phyloP scores from a whole-genome alignment of 92 coral and sea anemone species.

The Muricea muricata region DNA sequence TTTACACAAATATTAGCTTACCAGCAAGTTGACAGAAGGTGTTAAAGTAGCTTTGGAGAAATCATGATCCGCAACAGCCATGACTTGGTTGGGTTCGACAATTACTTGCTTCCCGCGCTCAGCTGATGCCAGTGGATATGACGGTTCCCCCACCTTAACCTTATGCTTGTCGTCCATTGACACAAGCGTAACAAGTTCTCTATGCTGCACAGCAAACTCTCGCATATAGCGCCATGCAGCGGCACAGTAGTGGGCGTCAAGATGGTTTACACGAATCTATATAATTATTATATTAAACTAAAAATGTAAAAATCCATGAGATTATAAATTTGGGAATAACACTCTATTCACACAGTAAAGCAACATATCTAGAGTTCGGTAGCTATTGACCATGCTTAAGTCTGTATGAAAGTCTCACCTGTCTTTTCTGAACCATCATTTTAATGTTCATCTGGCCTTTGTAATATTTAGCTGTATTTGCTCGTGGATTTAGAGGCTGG shows the following conservation, averaged over 20 bases:
- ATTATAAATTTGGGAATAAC: conserved; percentile 3
- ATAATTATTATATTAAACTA: too few species aligned
- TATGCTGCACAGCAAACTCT: conserved; percentile 12
- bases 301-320: not conserved
- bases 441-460: conserved; percentile 25
- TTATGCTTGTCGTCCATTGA: conserved; percentile 54
- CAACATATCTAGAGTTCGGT: not conserved
- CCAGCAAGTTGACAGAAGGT: conserved; percentile 35
- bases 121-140: conserved; percentile 19
- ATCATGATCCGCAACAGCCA: conserved; percentile 41
- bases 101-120: conserved; percentile 36
- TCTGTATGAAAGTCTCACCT: conserved; percentile 11
- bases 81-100: conserved; percentile 30
- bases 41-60: conserved; percentile 19
- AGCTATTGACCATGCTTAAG: not conserved
- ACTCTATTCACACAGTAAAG: conserved; percentile 16
- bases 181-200: conserved; percentile 9
- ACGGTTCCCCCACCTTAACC: conserved; percentile 34
- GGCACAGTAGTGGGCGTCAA: conserved; percentile 14
- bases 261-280: not conserved
- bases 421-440: conserved; percentile 47
- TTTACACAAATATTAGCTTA: conserved; percentile 8
- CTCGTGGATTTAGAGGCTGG: conserved; percentile 47
- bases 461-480: conserved; percentile 38
- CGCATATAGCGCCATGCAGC: conserved; percentile 43